Base-by-base conservation (phyloP, 2,797 vertebrate genomes). In the Anguilla megastoma region DNA sequence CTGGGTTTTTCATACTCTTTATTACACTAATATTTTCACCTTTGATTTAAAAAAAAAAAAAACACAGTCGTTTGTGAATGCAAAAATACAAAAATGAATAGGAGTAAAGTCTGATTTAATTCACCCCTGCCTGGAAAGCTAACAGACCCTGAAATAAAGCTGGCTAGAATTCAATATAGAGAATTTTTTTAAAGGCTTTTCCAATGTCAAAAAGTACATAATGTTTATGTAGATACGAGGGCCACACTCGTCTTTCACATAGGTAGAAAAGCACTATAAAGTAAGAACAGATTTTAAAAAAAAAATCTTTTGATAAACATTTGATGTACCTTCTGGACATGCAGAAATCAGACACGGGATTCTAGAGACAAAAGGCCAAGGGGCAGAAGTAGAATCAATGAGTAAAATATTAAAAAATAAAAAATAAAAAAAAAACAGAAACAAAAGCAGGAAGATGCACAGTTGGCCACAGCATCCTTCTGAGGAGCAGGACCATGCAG, bases 341-440 rank as follows among this genome's bases (percentile, higher is more conserved):
- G 27, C 30, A 74, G 69, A 74, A 27, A 33, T 74, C 69, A 30
- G 63, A 27, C 21, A 66, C 63, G 6, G 21, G 24, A 9, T 27
- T 27, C n/a, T 7, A 66, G 21, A 33, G 30, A 74, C 69, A 18
- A 16, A 3, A 74, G 16, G 30, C 69, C 30, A 74, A 30, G 30
- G 30, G 74, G 4, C 30, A 36, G 74, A 36, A 21, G 74, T 79
- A 79, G 14, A 41, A 79, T 18, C 74, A 74, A 16, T 41, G 3
- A 21, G 33, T 36, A 27, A 7, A 66, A 27, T 1, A 6, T n/a
- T 7, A 76, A 18, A 76, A 66, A 45, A 80, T 85, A 85, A 63
- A 45, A 76, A 30, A 27, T 86, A n/a, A 80, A 56, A 9, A 58
- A 58, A 45, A 87, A 87, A 89, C 90, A 90, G 85, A 91, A 91